A percentile compares a stretch with the other conserved stretches of the same genome.
These are phyloP conservation scores for Microdon myrmicae DNA, from an alignment of 2,888 invertebrate genomes.

Conservation along the genomic window DNA sequence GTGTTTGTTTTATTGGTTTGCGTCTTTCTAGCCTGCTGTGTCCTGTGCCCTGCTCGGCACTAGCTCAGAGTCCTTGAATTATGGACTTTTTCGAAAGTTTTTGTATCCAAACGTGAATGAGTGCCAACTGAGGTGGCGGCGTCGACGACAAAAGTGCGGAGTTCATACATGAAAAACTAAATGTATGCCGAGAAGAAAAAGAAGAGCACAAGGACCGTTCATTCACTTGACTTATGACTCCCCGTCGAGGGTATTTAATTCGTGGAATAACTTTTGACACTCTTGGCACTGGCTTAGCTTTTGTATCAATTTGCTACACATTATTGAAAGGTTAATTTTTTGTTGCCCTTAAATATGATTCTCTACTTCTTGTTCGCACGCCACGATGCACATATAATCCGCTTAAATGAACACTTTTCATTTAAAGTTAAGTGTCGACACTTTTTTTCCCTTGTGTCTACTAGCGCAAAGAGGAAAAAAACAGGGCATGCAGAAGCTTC, in stretches of 20 bases:
- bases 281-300: slow-evolving; percentile 46
- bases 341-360: slow-evolving; percentile 25
- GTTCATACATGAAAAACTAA: slow-evolving; percentile 38
- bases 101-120: slow-evolving; percentile 32
- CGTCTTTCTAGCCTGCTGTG: neutral
- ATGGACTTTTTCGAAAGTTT: slow-evolving; percentile 44
- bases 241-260: slow-evolving; percentile 52
- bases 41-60: neutral
- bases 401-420: slow-evolving; percentile 33
- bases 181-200: slow-evolving; percentile 20
- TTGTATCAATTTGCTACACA: slow-evolving; percentile 50
- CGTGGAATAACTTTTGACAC: slow-evolving; percentile 51
- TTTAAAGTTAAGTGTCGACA: slow-evolving; percentile 18
- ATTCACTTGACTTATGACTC: slow-evolving; percentile 44
- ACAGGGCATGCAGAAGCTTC: too few species aligned
- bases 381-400: slow-evolving; percentile 21
- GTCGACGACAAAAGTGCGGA: slow-evolving; percentile 30
- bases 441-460: neutral
- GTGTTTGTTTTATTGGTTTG: slow-evolving; percentile 5
- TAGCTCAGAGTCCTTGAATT: slow-evolving; percentile 28
- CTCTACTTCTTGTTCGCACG: neutral
- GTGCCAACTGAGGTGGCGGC: slow-evolving; percentile 49
- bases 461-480: slow-evolving; percentile 22
- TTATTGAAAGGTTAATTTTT: slow-evolving; percentile 52
- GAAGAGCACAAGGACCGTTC: slow-evolving; percentile 38